phyloP scores from a whole-genome alignment of 2,888 invertebrate genomes.

The Amphipoea oculea region DNA sequence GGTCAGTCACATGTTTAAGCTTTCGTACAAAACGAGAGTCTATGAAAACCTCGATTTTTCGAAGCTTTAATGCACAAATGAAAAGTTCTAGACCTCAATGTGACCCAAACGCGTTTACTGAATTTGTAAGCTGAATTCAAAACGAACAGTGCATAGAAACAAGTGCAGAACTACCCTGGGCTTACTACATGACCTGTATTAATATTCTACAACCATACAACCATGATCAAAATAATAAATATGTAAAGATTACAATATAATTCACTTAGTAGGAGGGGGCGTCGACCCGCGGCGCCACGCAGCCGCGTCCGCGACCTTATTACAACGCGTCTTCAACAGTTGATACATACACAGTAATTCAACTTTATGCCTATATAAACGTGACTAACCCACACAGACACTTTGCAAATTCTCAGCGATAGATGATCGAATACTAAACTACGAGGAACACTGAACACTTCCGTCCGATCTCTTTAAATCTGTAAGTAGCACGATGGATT shows the following conservation, averaged over 20 bases:
- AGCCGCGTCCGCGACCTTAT: constrained; percentile 87
- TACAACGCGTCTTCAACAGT: constrained; percentile 74
- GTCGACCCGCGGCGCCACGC: constrained; percentile 83
- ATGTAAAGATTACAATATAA: constrained; percentile 74
- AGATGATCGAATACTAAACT: constrained; percentile 57
- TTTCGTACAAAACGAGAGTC: background rate
- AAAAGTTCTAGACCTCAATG: background rate
- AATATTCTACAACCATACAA: constrained; percentile 46
- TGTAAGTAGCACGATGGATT: constrained; percentile 63
- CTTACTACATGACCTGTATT: constrained; percentile 49
- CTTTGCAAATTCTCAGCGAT: constrained; percentile 58
- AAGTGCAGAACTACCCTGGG: constrained; percentile 21
- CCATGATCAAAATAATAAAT: constrained; percentile 61
- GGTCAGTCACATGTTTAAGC: constrained; percentile 2
- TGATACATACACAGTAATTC: constrained; percentile 65
- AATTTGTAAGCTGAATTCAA: background rate
- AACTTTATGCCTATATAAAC: constrained; percentile 64
- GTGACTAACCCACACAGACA: constrained; percentile 64
- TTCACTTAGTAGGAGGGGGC: constrained; percentile 80
- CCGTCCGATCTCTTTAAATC: constrained; percentile 66
- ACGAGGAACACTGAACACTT: constrained; percentile 55
- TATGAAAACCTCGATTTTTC: background rate
- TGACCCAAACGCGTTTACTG: background rate
- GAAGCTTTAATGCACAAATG: background rate
- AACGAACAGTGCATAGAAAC: background rate